Conservation (phyloP, 2,797 vertebrate genomes). For the Alcedo quadribrachys region DNA sequence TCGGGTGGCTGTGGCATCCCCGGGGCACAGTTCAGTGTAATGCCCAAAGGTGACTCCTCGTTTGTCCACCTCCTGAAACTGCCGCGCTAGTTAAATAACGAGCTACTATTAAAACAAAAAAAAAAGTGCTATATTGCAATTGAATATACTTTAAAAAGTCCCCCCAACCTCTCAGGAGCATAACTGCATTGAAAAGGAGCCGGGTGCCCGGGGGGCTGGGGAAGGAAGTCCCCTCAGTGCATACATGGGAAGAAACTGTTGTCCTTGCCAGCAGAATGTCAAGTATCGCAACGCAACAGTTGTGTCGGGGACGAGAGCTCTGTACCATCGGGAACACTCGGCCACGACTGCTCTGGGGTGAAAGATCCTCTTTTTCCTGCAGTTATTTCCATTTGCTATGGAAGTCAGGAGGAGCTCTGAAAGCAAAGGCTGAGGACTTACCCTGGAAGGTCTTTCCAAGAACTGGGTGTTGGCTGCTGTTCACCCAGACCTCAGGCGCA, state of each 20-base stretch:
- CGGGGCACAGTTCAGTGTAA: no score
- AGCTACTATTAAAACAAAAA: constrained; percentile 53
- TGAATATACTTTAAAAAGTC: constrained; percentile 24
- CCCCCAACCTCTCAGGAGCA: constrained; percentile 11
- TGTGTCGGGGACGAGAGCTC: constrained; percentile 16
- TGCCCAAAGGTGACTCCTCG: no score
- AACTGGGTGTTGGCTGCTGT: neutral
- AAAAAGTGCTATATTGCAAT: constrained; percentile 72
- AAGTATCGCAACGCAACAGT: constrained; percentile 50
- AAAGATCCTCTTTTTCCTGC: constrained; percentile 6
- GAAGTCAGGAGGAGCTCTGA: neutral
- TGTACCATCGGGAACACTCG: constrained; percentile 34
- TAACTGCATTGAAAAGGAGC: constrained; percentile 42
- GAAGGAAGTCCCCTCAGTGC: constrained; percentile 26
- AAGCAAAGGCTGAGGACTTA: neutral
- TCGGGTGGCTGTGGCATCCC: no score
- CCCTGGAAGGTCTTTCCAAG: constrained; percentile 8
- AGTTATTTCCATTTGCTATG: neutral
- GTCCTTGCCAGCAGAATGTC: constrained; percentile 55
- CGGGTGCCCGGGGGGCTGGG: constrained; percentile 41
- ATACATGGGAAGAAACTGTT: neutral
- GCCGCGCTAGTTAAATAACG: constrained; percentile 61
- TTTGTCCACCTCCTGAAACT: constrained; percentile 48
- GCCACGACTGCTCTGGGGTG: constrained; percentile 20
- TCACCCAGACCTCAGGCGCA: constrained; percentile 22